These are phyloP conservation scores for Drosophila sulfurigaster DNA, from an alignment of 1,140 invertebrate species.

Conservation along the genomic window DNA sequence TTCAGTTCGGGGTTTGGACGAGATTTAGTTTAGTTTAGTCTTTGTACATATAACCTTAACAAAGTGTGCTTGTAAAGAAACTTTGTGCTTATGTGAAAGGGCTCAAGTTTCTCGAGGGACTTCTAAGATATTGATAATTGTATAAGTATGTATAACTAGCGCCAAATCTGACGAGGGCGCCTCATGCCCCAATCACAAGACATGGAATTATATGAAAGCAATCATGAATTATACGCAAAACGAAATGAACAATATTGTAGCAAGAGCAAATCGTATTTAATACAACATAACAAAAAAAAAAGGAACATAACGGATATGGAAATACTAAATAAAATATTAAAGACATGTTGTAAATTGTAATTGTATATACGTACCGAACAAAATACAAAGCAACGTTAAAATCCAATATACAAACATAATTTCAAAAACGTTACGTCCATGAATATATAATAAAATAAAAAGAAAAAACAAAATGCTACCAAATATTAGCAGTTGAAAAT, in stretches of 20 bases:
- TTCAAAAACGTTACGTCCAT: constrained; percentile 76
- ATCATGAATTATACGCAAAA: constrained; percentile 68
- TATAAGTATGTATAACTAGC: constrained; percentile 30
- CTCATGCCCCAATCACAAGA: constrained; percentile 45
- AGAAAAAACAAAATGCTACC: constrained; percentile 55
- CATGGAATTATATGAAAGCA: constrained; percentile 58
- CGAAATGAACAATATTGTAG: constrained; percentile 59
- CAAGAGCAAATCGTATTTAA: constrained; percentile 77
- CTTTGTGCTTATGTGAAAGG: constrained; percentile 37
- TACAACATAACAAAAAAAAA: constrained; percentile 59
- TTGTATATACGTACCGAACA: constrained; percentile 76
- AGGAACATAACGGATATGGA: constrained; percentile 40
- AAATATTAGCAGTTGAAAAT: constrained; percentile 51
- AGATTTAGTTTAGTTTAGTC: constrained; percentile 5
- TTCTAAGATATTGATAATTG: constrained; percentile 7
- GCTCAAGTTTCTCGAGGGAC: constrained; percentile 31
- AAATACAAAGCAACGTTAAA: constrained; percentile 80
- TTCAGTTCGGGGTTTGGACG: constrained; percentile 20
- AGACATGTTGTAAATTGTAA: constrained; percentile 79
- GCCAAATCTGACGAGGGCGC: constrained; percentile 51
- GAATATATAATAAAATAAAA: constrained; percentile 31
- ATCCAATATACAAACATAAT: constrained; percentile 43
- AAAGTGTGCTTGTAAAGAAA: constrained; percentile 55
- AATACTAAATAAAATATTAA: constrained; percentile 48
- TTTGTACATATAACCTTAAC: constrained; percentile 41